Percentiles rank a stretch among this genome's conserved stretches.
Evolutionary conservation across 2,888 invertebrate genomes (phyloP).

Genomic region (Ennomos erosarius): DNA sequence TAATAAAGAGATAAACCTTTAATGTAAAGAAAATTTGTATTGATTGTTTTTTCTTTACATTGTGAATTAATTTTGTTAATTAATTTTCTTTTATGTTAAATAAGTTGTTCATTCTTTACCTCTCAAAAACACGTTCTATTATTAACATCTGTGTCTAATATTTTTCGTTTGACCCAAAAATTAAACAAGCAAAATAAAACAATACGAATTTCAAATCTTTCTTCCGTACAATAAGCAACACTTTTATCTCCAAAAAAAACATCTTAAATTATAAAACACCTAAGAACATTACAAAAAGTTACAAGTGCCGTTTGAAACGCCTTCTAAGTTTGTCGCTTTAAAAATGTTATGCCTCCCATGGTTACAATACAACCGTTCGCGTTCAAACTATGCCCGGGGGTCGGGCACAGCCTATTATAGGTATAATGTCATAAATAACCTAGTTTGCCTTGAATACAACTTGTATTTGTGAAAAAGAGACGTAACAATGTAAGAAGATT

Average conservation of each 20-base stretch:
- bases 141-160: too few species aligned
- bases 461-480: conserved; percentile 52
- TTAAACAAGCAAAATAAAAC: neutral
- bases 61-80: too few species aligned
- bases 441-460: conserved; percentile 55
- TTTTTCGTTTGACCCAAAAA: too few species aligned
- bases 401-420: conserved; percentile 66
- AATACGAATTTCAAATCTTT: neutral
- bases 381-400: conserved; percentile 70
- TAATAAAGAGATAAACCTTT: too few species aligned
- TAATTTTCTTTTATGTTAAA: too few species aligned
- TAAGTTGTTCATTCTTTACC: too few species aligned
- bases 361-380: conserved; percentile 71
- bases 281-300: conserved; percentile 52
- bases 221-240: conserved; percentile 14
- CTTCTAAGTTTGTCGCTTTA: conserved; percentile 65
- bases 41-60: too few species aligned
- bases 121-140: too few species aligned
- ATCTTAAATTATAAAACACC: conserved; percentile 48
- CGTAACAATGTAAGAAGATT: conserved; percentile 6
- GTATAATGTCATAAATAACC: conserved; percentile 73
- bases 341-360: conserved; percentile 78
- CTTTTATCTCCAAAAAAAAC: conserved; percentile 30
- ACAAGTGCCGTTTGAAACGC: conserved; percentile 55
- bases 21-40: too few species aligned